These are phyloP conservation scores for Cybosia mesomella DNA, from an alignment of 2,888 invertebrate species.

Conservation along the genomic window DNA sequence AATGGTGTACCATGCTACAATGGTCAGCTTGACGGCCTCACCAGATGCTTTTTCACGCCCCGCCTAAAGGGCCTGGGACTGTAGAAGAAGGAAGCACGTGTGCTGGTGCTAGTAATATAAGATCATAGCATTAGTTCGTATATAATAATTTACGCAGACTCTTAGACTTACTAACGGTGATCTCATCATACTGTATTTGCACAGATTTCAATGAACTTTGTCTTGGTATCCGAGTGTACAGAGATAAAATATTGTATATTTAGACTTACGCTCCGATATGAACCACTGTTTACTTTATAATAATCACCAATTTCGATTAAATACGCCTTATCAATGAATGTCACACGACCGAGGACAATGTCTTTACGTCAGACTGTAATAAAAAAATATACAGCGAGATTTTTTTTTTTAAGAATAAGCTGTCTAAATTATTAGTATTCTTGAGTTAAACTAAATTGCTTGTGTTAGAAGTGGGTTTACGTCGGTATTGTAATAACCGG, in stretches of 20 bases:
- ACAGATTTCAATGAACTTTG: conserved; percentile 50
- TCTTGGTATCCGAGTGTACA: conserved; percentile 17
- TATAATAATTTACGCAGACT: not conserved
- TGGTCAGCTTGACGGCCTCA: too few species aligned
- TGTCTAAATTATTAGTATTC: too few species aligned
- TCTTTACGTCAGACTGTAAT: not conserved
- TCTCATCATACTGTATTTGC: conserved; percentile 48
- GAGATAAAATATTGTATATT: conserved; percentile 7
- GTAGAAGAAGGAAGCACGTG: too few species aligned
- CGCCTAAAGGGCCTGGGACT: too few species aligned
- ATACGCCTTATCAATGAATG: not conserved
- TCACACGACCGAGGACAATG: not conserved
- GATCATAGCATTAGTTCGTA: not conserved
- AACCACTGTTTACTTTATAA: not conserved
- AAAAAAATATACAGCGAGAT: not conserved
- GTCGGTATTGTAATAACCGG: too few species aligned
- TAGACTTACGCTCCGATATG: not conserved
- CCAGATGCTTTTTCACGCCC: too few species aligned
- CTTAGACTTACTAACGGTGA: conserved; percentile 29
- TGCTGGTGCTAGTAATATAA: too few species aligned
- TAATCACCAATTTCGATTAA: conserved; percentile 1
- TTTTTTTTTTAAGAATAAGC: too few species aligned
- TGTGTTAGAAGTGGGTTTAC: too few species aligned
- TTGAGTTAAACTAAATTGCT: too few species aligned
- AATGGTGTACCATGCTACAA: too few species aligned